phyloP scores from a whole-genome alignment of 2,113 vertebrate genomes.

The Hypocryptadius cinnamomeus region DNA sequence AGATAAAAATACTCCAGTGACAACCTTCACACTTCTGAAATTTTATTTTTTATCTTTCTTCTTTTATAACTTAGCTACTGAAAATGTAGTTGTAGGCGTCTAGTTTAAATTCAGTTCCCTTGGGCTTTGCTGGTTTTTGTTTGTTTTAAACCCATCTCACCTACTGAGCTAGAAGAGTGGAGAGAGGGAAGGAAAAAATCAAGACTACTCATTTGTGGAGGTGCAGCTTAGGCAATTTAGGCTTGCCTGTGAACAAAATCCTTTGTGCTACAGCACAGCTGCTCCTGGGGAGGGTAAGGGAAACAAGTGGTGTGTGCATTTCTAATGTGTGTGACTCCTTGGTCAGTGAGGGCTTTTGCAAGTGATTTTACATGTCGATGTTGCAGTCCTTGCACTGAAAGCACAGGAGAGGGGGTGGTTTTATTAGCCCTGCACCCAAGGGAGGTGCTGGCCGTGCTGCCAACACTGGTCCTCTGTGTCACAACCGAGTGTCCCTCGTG shows the following conservation, averaged over 20 bases:
- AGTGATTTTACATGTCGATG: background rate
- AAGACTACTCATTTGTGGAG: background rate
- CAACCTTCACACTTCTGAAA: constrained; percentile 20
- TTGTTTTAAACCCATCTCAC: constrained; percentile 19
- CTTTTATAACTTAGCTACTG: constrained; percentile 13
- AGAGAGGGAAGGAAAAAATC: too few species aligned
- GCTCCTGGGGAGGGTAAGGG: background rate
- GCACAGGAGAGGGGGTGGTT: background rate
- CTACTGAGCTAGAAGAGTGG: background rate
- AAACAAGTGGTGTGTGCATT: background rate
- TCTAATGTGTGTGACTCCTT: background rate
- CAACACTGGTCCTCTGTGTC: background rate
- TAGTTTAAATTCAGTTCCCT: constrained; percentile 2
- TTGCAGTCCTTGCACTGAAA: background rate
- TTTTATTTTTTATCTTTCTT: constrained; percentile 29
- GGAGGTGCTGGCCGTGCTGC: background rate
- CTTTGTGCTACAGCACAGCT: background rate
- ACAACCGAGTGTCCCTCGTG: background rate
- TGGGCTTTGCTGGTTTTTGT: background rate
- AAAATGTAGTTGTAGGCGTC: constrained; percentile 29
- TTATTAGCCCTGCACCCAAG: background rate
- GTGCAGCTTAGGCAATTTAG: background rate
- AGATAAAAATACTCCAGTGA: constrained; percentile 17
- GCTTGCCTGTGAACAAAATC: background rate
- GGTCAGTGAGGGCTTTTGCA: background rate